phyloP scores from a whole-genome alignment of 2,113 vertebrate species.

The Centrocercus urophasianus region DNA sequence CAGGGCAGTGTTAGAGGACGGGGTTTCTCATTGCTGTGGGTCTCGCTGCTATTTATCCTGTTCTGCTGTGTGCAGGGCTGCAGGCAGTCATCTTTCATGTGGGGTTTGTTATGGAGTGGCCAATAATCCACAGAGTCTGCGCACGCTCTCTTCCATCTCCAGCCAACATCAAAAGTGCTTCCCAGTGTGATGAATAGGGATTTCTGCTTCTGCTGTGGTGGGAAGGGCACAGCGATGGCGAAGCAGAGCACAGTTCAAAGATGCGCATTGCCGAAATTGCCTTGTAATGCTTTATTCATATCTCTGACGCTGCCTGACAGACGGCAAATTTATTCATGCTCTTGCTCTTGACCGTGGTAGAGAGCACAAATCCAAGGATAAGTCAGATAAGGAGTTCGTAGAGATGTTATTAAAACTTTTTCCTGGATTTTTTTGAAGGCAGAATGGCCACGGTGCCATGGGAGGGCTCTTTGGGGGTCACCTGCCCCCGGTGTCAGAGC shows the following conservation, averaged over 20 bases:
- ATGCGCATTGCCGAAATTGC: not conserved
- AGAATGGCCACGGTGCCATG: not conserved
- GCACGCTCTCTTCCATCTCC: not conserved
- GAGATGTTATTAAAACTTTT: not conserved
- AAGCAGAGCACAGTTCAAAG: conserved; percentile 42
- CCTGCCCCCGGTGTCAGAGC: fast-evolving
- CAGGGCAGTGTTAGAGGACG: conserved; percentile 51
- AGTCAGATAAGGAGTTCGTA: not conserved
- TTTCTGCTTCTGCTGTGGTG: conserved; percentile 20
- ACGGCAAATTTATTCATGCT: conserved; percentile 37
- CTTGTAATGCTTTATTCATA: conserved; percentile 61
- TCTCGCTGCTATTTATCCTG: conserved; percentile 67
- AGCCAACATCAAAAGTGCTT: conserved; percentile 38
- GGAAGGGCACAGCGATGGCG: not conserved
- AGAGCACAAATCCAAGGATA: not conserved
- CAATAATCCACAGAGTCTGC: conserved; percentile 41
- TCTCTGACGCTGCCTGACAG: conserved; percentile 15
- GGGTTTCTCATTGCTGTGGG: conserved; percentile 15
- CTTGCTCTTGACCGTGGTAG: conserved; percentile 1
- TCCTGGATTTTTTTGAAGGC: not conserved
- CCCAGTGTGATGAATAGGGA: not conserved
- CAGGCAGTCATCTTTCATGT: conserved; percentile 48
- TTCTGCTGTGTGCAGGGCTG: not conserved
- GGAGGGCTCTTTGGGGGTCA: not conserved
- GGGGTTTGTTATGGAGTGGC: conserved; percentile 24